Conservation (phyloP, 1,140 invertebrate species). For the Euwallacea similis region DNA sequence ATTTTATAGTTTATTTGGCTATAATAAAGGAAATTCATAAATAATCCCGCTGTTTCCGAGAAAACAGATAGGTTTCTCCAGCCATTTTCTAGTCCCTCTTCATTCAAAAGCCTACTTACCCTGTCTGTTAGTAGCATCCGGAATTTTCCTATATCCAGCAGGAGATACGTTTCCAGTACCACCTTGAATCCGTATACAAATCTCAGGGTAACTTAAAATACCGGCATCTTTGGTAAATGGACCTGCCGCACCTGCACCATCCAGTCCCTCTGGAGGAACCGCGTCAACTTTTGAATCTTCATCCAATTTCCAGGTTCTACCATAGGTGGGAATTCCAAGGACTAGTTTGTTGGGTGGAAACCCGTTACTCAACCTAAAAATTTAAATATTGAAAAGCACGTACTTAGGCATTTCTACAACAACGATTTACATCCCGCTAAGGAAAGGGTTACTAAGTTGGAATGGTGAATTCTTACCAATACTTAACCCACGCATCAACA, state of each 20-base stretch:
- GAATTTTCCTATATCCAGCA: constrained; percentile 64
- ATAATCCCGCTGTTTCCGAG: neutral
- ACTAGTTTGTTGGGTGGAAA: constrained; percentile 77
- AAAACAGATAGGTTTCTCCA: neutral
- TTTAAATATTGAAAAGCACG: neutral
- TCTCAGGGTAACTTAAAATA: constrained; percentile 78
- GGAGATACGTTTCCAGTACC: constrained; percentile 54
- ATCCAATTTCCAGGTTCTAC: constrained; percentile 79
- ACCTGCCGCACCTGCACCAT: constrained; percentile 67
- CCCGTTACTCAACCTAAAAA: constrained; percentile 64
- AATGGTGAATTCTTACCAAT: constrained; percentile 57
- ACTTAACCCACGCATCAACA: constrained; percentile 63
- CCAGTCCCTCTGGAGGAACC: constrained; percentile 69
- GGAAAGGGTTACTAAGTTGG: neutral
- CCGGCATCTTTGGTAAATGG: constrained; percentile 73
- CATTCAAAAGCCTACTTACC: constrained; percentile 53
- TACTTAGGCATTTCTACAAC: neutral
- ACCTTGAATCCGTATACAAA: constrained; percentile 58
- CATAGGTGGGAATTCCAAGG: constrained; percentile 80
- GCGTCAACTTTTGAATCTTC: constrained; percentile 72
- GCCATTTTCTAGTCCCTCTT: neutral
- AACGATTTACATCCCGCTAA: neutral
- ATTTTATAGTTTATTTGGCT: neutral
- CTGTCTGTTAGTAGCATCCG: constrained; percentile 73
- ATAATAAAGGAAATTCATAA: neutral